Base-by-base conservation (phyloP, 2,797 vertebrate species). In the Rousettus madagascariensis region DNA sequence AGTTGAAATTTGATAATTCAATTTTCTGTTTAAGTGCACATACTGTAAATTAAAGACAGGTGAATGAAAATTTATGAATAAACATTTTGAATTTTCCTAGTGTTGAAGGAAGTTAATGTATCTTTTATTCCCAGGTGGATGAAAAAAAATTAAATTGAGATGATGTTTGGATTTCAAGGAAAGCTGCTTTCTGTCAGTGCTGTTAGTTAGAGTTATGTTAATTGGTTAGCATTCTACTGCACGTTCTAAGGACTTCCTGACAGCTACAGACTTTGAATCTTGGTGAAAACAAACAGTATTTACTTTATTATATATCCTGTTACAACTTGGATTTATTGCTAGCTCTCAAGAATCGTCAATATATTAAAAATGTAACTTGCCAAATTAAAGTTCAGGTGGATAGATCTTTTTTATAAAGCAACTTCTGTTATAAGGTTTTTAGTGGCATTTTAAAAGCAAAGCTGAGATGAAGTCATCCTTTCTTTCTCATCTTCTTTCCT, bases 81-180 rank as follows among this genome's bases (percentile, higher is more conserved):
- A 95, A 96, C 61, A 91, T 61, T 86, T 92, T 94, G 77, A 90
- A 55, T 87, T 95, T 95, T 51, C 86, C 51, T 95, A 89, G 85
- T 85, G 22, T 59, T 91, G 65, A 93, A 88, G 91, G 75, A 82
- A 90, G 49, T 72, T 74, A 20, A 93, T 95, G 41, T 41, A 90
- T 89, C n/a, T 68, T 92, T 95, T 94, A 75, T 90, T 91, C 13
- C 24, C 28, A 95, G 55, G 41, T 91, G 46, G 59, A 82, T 65
- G 19, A 69, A 49, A 77, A 79, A 83, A 53, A 77, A 24, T 82
- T 57, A 74, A 90, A 36, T 71, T 61, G 78, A 79, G 43, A 30
- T 65, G 82, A 85, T 68, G 71, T 66, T 80, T 85, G 69, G 28
- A 72, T 82, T 49, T 86, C 86, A 84, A 95, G 78, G 71, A 63